Evolutionary conservation across 2,797 vertebrate genomes (phyloP).

Genomic region (Lepilemur ruficaudatus): DNA sequence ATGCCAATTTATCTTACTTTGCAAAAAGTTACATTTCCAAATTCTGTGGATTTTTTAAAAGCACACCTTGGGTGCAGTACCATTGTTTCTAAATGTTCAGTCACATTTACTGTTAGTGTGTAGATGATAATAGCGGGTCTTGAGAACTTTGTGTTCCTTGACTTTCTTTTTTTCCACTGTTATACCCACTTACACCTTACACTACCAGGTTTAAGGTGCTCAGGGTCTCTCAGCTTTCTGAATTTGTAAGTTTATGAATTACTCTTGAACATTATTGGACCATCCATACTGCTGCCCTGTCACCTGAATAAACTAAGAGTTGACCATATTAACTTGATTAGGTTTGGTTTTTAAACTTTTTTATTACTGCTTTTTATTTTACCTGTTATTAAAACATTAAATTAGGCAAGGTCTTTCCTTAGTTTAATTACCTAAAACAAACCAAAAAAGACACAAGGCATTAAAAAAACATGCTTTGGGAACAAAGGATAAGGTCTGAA

Average conservation of each 20-base stretch:
- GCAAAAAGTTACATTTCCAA: background rate
- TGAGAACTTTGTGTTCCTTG: background rate
- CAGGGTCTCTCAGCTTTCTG: background rate
- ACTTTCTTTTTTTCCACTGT: background rate
- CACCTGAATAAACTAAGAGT: background rate
- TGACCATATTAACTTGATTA: background rate
- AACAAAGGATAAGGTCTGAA: background rate
- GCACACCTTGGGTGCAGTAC: background rate
- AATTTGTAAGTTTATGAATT: background rate
- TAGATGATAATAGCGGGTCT: background rate
- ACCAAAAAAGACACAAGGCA: background rate
- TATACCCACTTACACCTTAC: background rate
- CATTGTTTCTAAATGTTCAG: background rate
- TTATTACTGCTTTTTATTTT: background rate
- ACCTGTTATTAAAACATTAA: conserved; percentile 21
- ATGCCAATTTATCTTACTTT: conserved; percentile 1
- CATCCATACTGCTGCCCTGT: background rate
- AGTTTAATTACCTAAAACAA: conserved; percentile 21
- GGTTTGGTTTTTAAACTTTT: background rate
- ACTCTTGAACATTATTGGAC: background rate
- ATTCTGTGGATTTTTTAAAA: background rate
- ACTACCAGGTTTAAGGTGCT: background rate
- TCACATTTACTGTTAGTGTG: background rate
- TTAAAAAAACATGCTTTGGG: background rate
- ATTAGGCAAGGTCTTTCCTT: background rate